Conservation (phyloP, 2,113 vertebrate species). For the Gallinago undulata region DNA sequence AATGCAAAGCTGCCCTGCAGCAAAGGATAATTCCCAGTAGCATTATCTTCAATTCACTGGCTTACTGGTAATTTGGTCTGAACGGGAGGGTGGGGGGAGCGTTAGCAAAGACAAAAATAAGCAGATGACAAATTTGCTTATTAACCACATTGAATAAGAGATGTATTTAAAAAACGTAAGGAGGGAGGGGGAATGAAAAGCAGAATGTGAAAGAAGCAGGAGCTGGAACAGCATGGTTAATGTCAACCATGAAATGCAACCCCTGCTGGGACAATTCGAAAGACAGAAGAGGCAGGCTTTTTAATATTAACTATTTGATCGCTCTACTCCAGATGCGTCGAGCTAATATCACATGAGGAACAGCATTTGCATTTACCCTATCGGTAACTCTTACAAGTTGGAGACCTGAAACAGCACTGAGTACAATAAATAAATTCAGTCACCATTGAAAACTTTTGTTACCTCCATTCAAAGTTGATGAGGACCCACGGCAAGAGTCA, state of each 20-base stretch:
- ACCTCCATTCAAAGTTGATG: neutral
- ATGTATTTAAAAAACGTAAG: neutral
- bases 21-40: slow-evolving; percentile 7
- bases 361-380: neutral
- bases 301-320: neutral
- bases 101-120: slow-evolving; percentile 1
- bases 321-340: neutral
- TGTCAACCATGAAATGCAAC: slow-evolving; percentile 20
- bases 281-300: neutral
- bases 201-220: slow-evolving; percentile 8
- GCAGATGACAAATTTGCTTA: slow-evolving; percentile 39
- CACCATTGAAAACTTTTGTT: neutral
- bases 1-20: slow-evolving; percentile 24
- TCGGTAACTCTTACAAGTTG: neutral
- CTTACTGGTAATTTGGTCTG: neutral
- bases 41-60: neutral
- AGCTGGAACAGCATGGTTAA: slow-evolving; percentile 2
- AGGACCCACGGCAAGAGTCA: neutral
- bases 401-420: neutral
- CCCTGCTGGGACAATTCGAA: neutral
- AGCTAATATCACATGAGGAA: neutral
- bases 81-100: neutral
- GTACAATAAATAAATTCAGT: neutral
- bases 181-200: neutral
- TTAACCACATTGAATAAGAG: neutral